Base-by-base conservation (phyloP, 2,797 vertebrate genomes). In the Enteromius afrohamiltoni region DNA sequence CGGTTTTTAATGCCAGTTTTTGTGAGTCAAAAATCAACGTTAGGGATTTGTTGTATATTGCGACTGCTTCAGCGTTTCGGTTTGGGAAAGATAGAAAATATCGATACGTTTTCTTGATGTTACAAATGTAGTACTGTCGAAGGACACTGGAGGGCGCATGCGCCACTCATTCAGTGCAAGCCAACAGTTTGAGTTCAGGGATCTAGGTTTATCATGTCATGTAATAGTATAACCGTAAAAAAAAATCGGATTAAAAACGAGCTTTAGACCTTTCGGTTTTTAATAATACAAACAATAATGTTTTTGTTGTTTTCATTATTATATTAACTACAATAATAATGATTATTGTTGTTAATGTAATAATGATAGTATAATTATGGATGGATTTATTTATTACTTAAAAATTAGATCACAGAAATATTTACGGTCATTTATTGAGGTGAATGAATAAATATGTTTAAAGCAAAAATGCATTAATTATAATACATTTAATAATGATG, bases 61-160 rank as follows among this genome's bases (percentile, higher is more conserved):
- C 23, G 49, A 26, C 42, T 16, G 17, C 2, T 71, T 53, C 14
- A 23, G 31, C 14, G 8, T 49, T 8, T 80, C 6, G 2, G 34
- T 71, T 71, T 58, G 10, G 11, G 0, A 31, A 62, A 40, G 3
- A 34, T 34, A n/a, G 37, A 7, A 47, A 47, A 62, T 40, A 60
- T 14, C 13, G n/a, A 13, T 23, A 17, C 23, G 55, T 62, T n/a
- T 60, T 51, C n/a, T 2, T 75, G 45, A 21, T 13, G 42, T 82
- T 29, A 34, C 29, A 9, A 4, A 21, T 42, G 80, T 82, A 45
- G 53, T 67, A 26, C 31, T n/a, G 31, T 42, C 23, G 11, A 17
- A 42, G 7, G 26, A 64, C 80, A n/a, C 71, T n/a, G 11, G 60
- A 55, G 71, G 45, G 70, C 70, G 71, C 71, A 67, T 64, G 60